Evolutionary conservation across 2,888 invertebrate genomes (phyloP), one percentile per base, ranked within the genome.

Genomic region (Cerastis rubricosa): DNA sequence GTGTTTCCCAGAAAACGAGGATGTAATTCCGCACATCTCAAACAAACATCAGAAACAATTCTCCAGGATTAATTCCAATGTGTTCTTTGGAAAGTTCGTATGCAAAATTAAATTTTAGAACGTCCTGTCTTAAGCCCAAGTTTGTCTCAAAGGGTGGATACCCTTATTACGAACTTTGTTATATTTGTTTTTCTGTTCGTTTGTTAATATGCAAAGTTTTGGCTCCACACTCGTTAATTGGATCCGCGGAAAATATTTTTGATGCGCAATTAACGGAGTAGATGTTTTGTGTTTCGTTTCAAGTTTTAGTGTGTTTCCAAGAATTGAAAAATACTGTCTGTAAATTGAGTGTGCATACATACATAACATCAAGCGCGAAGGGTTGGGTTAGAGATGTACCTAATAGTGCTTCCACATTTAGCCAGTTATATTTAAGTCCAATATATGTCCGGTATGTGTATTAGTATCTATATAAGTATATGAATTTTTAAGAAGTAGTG

Each of bases 131-230:
- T 71, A 71, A 71, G 63, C 64, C 7, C 11, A 19, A 85, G 66
- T 80, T 77, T 73, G 71, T 81, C 84, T 86, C 86, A 86, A 81
- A 86, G 88, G 75, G 72, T 68, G 51, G 63, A 65, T 78, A 83
- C 86, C 86, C 86, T 78, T 87, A 85, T 87, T 68, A 76, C 57
- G 66, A 83, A 86, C 72, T 86, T 85, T 78, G 77, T 76, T 83
- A 74, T 78, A 74, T 78, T 80, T 86, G 88, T 85, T 86, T 75
- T 67, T 74, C 74, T 75, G 75, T 85, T 80, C 79, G 83, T 64
- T 64, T 64, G 64, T 76, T 77, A 57, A 68, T 74, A 70, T 67
- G 66, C 72, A 71, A 84, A 87, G 74, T 83, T 87, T 68, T 63
- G 59, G 61, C 64, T 66, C 65, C 65, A 54, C 65, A 54, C 83